A percentile compares a stretch with the other conserved stretches of the same genome.
Evolutionary conservation across 2,113 vertebrate species (phyloP).

Genomic region (Dissostichus mawsoni): DNA sequence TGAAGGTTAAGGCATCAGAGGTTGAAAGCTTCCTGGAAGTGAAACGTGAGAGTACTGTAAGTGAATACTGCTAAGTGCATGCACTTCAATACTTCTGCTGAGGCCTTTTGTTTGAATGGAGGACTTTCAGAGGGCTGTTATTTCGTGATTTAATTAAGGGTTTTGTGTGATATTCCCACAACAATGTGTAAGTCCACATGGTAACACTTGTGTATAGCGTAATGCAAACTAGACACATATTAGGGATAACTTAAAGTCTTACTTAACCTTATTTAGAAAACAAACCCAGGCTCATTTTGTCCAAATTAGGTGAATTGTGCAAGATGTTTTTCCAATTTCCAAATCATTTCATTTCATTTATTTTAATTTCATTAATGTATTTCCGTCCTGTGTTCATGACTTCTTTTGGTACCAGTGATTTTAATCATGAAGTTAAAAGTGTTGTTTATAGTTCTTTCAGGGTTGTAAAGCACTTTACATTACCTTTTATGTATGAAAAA

Average conservation of each 20-base stretch:
- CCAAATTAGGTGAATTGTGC: not conserved
- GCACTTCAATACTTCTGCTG: constrained; percentile 47
- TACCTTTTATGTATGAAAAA: too few species aligned
- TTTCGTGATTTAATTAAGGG: constrained; percentile 55
- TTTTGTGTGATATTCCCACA: not conserved
- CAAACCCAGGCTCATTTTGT: not conserved
- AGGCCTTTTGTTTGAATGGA: constrained; percentile 36
- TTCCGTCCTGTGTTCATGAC: too few species aligned
- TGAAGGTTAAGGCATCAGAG: constrained; percentile 52
- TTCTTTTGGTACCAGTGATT: too few species aligned
- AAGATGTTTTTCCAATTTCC: too few species aligned
- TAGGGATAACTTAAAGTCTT: not conserved
- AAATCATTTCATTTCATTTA: too few species aligned
- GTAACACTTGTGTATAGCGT: not conserved
- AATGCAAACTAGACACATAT: not conserved
- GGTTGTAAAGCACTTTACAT: too few species aligned
- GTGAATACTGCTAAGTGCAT: constrained; percentile 48
- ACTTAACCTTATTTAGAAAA: not conserved
- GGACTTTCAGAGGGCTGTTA: constrained; percentile 33
- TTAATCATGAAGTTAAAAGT: too few species aligned
- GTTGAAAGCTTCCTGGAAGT: constrained; percentile 73
- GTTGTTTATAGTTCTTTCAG: too few species aligned
- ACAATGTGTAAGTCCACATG: not conserved
- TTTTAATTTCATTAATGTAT: too few species aligned
- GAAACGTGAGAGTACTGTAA: constrained; percentile 62